phyloP scores from a whole-genome alignment of 2,113 vertebrate species.

The Cyprinus carpio region DNA sequence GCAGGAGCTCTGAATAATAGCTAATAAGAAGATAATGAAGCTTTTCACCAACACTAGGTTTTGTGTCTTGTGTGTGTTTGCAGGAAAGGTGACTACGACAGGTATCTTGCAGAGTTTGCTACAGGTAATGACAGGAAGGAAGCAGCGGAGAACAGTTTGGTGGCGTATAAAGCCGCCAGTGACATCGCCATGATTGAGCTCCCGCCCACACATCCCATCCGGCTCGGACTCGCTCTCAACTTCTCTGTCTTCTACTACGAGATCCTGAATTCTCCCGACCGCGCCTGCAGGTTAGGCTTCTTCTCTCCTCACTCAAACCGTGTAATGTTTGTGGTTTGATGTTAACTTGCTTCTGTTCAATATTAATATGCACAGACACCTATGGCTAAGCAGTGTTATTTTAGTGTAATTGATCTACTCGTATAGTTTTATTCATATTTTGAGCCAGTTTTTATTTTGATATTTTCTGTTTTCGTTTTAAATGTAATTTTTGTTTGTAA shows the following conservation, averaged over 20 bases:
- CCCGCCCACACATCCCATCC: constrained; percentile 94
- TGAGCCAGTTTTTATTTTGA: too few species aligned
- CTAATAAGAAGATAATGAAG: neutral
- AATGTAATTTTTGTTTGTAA: too few species aligned
- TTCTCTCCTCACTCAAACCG: neutral
- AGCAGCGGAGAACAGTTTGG: constrained; percentile 96
- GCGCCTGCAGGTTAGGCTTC: constrained; percentile 88
- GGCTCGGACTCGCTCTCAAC: constrained; percentile 95
- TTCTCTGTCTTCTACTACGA: constrained; percentile 99
- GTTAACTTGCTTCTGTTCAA: neutral
- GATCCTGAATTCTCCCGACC: constrained; percentile 99
- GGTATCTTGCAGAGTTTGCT: constrained; percentile 98
- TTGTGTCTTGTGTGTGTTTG: neutral
- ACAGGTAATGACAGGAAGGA: constrained; percentile 98
- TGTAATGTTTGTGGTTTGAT: neutral
- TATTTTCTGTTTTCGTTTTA: too few species aligned
- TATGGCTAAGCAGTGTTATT: neutral
- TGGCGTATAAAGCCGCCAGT: constrained; percentile 96
- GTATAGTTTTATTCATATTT: too few species aligned
- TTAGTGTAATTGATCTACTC: too few species aligned
- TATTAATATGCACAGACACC: neutral
- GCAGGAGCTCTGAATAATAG: neutral
- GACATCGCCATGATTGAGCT: constrained; percentile 97
- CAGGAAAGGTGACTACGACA: constrained; percentile 99
- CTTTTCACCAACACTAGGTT: neutral